A percentile compares a stretch with the other conserved stretches of the same genome.
Evolutionary conservation across 2,888 invertebrate genomes (phyloP).

Genomic region (Aphrophora alni): DNA sequence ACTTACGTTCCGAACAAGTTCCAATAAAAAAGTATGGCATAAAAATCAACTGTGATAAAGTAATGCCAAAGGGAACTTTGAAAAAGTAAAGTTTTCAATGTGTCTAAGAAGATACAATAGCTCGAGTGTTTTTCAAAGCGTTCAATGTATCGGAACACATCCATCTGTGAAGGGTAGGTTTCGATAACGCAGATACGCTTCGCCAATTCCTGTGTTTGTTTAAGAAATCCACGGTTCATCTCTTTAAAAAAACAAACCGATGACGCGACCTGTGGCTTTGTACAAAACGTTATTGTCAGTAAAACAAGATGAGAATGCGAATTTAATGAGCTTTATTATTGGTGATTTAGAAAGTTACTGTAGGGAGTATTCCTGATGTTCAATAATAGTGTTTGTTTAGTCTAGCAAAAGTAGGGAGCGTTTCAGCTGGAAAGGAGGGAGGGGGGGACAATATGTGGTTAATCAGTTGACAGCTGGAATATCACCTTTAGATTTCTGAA

Average conservation of each 20-base stretch:
- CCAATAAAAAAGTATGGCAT: too few relatives aligned
- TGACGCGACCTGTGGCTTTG: not conserved
- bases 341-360: not conserved
- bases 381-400: not conserved
- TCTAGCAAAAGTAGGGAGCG: not conserved
- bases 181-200: not conserved
- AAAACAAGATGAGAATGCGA: not conserved
- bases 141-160: not conserved
- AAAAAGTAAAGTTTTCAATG: too few relatives aligned
- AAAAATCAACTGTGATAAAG: too few relatives aligned
- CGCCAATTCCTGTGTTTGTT: not conserved
- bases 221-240: not conserved
- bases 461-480: constrained; percentile 6
- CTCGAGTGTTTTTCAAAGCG: too few relatives aligned
- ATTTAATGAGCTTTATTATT: constrained; percentile 3
- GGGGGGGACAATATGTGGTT: not conserved
- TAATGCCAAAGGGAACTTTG: too few relatives aligned
- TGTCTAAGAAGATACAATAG: too few relatives aligned
- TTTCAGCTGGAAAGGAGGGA: not conserved
- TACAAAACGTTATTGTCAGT: not conserved
- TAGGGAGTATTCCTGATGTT: not conserved
- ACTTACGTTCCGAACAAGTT: too few relatives aligned
- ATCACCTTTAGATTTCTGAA: not conserved
- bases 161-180: not conserved
- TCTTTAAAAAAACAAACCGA: not conserved